Evolutionary conservation across 2,797 vertebrate genomes (phyloP).

Genomic region (Synaphobranchus kaupii): DNA sequence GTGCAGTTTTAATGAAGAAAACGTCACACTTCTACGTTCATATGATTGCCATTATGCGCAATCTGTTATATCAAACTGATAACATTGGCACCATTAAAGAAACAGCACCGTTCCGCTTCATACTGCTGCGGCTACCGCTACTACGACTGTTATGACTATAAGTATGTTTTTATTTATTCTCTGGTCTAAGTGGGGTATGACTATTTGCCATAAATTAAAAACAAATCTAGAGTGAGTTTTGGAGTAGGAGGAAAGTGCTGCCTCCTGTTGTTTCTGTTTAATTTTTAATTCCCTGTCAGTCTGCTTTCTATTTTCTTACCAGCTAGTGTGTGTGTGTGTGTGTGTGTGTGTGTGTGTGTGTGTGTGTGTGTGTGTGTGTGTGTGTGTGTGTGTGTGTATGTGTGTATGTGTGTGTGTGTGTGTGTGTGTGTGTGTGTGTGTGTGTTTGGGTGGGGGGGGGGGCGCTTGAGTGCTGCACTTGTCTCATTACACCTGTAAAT

Average conservation of each 20-base stretch:
- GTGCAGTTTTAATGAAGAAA: neutral
- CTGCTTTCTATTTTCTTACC: neutral
- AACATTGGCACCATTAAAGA: neutral
- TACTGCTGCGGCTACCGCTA: neutral
- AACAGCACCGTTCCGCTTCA: neutral
- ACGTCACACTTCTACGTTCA: neutral
- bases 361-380: neutral
- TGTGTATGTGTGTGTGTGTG: constrained; percentile 4
- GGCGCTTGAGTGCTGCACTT: neutral
- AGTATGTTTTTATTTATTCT: neutral
- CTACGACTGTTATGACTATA: neutral
- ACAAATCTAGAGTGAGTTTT: neutral
- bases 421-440: neutral
- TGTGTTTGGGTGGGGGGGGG: neutral
- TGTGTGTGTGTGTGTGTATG: no score
- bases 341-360: neutral
- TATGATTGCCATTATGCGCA: neutral
- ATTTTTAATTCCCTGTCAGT: neutral
- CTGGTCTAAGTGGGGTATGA: neutral
- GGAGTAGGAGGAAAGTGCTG: neutral
- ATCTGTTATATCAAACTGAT: neutral
- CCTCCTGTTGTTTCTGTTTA: neutral
- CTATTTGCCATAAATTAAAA: neutral
- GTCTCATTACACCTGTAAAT: neutral
- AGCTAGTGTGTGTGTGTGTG: neutral